Conservation (phyloP, 1,140 invertebrate species). For the Oryctes rhinoceros region DNA sequence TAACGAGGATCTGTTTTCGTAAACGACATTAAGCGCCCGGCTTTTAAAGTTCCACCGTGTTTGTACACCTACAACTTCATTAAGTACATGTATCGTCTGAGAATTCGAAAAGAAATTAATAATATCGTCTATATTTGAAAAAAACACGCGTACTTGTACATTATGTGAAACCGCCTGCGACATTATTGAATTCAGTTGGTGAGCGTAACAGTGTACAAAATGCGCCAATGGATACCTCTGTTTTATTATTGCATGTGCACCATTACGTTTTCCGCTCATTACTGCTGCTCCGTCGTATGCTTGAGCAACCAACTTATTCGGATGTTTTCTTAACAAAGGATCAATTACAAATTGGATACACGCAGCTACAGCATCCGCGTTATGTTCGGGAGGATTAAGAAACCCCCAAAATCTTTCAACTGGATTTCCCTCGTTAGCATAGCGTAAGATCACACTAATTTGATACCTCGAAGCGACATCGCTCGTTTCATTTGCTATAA, state of each 20-base stretch:
- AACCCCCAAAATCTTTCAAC: slow-evolving; percentile 41
- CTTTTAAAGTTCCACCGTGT: neutral
- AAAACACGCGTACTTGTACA: slow-evolving; percentile 35
- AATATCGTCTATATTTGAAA: slow-evolving; percentile 39
- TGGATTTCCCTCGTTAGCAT: neutral
- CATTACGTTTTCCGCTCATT: slow-evolving; percentile 52
- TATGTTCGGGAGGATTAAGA: neutral
- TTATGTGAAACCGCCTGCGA: slow-evolving; percentile 41
- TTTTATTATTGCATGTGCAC: slow-evolving; percentile 53
- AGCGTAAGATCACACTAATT: slow-evolving; percentile 45
- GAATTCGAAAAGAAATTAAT: slow-evolving; percentile 31
- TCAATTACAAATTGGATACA: neutral
- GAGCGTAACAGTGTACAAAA: slow-evolving; percentile 58
- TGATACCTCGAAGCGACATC: slow-evolving; percentile 38
- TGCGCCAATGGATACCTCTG: slow-evolving; percentile 53
- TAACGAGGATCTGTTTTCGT: neutral
- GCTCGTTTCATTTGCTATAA: neutral
- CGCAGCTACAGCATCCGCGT: neutral
- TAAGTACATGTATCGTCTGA: slow-evolving; percentile 6
- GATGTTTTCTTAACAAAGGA: slow-evolving; percentile 43
- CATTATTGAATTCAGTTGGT: slow-evolving; percentile 58
- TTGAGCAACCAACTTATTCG: slow-evolving; percentile 57
- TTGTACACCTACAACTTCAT: slow-evolving; percentile 7
- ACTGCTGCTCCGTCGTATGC: slow-evolving; percentile 56
- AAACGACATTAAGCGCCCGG: neutral